Evolutionary conservation across 2,888 invertebrate species (phyloP).

Genomic region (Ectobius pallidus): DNA sequence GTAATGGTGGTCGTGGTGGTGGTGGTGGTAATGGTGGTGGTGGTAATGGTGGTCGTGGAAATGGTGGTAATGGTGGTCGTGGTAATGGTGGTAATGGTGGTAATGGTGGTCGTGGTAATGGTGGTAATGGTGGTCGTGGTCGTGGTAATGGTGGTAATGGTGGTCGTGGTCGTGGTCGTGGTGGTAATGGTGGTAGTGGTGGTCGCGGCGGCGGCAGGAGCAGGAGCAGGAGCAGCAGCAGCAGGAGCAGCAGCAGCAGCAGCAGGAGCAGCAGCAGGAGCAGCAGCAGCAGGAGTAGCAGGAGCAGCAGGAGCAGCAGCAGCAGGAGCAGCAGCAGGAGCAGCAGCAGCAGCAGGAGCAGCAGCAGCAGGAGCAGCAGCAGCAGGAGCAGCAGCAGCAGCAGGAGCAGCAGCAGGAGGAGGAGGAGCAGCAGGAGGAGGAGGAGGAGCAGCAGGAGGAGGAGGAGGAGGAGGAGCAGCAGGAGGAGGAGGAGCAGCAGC

Average conservation of each 20-base stretch:
- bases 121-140: not conserved
- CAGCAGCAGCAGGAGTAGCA: not conserved
- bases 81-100: not conserved
- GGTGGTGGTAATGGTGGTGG: no score
- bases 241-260: not conserved
- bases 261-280: not conserved
- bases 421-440: not conserved
- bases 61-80: no score
- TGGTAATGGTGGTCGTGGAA: no score
- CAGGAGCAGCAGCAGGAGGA: not conserved
- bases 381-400: not conserved
- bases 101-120: not conserved
- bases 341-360: not conserved
- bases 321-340: not conserved
- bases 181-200: not conserved
- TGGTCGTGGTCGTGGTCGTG: not conserved
- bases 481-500: not conserved
- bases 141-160: not conserved
- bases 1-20: no score
- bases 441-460: not conserved
- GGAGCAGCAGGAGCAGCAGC: not conserved
- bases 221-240: not conserved
- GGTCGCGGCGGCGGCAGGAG: not conserved
- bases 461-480: not conserved
- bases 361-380: not conserved